Base-by-base conservation (phyloP, 2,888 invertebrate species). In the Cephus sareptanus region DNA sequence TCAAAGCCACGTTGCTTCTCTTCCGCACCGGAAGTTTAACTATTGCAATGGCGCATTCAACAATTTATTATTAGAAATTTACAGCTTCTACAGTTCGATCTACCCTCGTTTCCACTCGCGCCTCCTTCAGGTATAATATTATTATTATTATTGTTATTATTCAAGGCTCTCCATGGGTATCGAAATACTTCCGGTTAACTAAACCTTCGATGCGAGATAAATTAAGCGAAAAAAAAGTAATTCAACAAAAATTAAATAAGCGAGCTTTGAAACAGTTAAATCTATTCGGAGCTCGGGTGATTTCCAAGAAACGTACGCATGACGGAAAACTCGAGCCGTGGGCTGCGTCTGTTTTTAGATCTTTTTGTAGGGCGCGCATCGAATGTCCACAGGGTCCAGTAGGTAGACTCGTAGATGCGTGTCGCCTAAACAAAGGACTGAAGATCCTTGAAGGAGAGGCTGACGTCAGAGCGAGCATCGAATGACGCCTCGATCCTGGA, bases 1-100 rank as follows among this genome's bases (percentile, higher is more conserved):
- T 74, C 35, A 35, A 74, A 74, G 74, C n/a, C 35, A 23, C 74
- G 23, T 30, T n/a, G 74, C 74, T 74, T 11, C 30, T 35, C 76
- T 76, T 79, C 77, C 69, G 77, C 75, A 74, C 76, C 75, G 77
- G 78, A 81, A 81, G 77, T 77, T 74, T 75, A 56, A 56, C 56
- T 9, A 56, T 23, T 9, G 56, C 56, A 56, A 23, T 23, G 56
- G 56, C 56, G 56, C 23, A 9, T 9, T 9, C 9, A 56, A 9
- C 23, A 23, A 56, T 33, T 33, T 33, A 33, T 23, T 23, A 56
- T 56, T 56, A 9, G 0, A 56, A 9, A 23, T 56, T 56, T 56
- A 9, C 23, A 56, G 56, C 56, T 23, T 23, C 23, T 6, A 1
- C 9, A 6, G 1, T 40, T 6, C 6, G 40, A 1, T 1, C 15